These are phyloP conservation scores for Cantharis rufa DNA, from an alignment of 2,888 invertebrate species.

Conservation along the genomic window DNA sequence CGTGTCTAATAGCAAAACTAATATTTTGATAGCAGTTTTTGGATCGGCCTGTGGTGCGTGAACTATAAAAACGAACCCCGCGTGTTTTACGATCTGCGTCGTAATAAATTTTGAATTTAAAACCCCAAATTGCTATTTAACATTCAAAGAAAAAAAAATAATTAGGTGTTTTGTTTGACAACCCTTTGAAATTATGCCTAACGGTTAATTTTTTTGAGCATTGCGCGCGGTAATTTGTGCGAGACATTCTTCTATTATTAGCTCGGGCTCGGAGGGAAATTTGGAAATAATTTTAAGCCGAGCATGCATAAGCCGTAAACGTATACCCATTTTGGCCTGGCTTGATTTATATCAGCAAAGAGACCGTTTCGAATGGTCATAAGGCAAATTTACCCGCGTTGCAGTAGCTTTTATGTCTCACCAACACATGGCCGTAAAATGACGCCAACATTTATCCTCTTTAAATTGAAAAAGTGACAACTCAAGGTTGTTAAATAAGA, in stretches of 20 bases:
- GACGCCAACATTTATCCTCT: slow-evolving; percentile 24
- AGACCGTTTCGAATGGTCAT: slow-evolving; percentile 34
- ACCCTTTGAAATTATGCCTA: neutral
- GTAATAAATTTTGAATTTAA: neutral
- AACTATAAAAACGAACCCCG: neutral
- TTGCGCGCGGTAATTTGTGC: neutral
- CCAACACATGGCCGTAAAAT: slow-evolving; percentile 34
- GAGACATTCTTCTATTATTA: neutral
- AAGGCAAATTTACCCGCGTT: slow-evolving; percentile 34
- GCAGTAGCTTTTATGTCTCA: slow-evolving; percentile 21
- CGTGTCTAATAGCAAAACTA: neutral
- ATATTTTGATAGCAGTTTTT: neutral
- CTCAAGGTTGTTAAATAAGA: neutral
- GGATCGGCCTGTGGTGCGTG: neutral
- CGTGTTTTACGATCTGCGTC: neutral
- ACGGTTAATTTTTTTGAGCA: neutral
- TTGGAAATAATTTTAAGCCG: slow-evolving; percentile 17
- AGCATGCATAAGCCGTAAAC: slow-evolving; percentile 24
- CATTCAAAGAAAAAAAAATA: neutral
- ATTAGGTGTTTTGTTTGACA: neutral
- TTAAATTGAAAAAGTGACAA: slow-evolving; percentile 4
- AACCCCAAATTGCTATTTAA: neutral
- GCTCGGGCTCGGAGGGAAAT: slow-evolving; percentile 11
- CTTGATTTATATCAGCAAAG: slow-evolving; percentile 29
- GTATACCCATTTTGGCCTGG: slow-evolving; percentile 21